These are phyloP conservation scores for Rhipidura dahli DNA, from an alignment of 2,113 vertebrate species.

Conservation along the genomic window DNA sequence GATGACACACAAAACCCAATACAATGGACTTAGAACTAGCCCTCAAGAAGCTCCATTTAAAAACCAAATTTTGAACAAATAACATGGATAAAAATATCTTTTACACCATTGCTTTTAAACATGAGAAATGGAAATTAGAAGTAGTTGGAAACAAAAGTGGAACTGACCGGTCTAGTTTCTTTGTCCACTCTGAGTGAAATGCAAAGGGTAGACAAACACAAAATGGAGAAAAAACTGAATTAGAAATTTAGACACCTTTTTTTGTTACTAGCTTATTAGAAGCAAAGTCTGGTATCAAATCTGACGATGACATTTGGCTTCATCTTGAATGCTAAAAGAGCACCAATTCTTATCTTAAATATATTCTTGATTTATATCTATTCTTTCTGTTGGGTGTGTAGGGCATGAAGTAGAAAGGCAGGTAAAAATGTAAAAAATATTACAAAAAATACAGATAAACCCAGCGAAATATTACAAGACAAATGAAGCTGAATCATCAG, in stretches of 20 bases:
- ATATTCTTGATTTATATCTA: not conserved
- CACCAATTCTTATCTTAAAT: not conserved
- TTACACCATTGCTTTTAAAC: not conserved
- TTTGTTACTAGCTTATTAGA: not conserved
- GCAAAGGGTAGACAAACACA: conserved; percentile 5
- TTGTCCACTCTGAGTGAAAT: conserved; percentile 29
- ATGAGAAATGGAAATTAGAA: not conserved
- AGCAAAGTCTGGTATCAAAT: not conserved
- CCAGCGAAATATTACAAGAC: not conserved
- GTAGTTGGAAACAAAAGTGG: not conserved
- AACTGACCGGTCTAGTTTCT: conserved; percentile 25
- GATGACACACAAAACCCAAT: not conserved
- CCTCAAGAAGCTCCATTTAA: not conserved
- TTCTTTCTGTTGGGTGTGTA: not conserved
- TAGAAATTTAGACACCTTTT: not conserved
- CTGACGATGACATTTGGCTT: not conserved
- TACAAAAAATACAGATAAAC: not conserved
- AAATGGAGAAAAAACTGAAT: not conserved
- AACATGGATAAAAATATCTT: not conserved
- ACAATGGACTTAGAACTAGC: not conserved
- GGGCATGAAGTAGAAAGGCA: not conserved
- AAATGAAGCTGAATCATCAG: not conserved
- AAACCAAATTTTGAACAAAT: not conserved
- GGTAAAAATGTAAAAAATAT: not conserved
- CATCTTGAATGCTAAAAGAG: not conserved